These are phyloP conservation scores for Dinomys branickii DNA, from an alignment of 2,113 vertebrate species.

Conservation along the genomic window DNA sequence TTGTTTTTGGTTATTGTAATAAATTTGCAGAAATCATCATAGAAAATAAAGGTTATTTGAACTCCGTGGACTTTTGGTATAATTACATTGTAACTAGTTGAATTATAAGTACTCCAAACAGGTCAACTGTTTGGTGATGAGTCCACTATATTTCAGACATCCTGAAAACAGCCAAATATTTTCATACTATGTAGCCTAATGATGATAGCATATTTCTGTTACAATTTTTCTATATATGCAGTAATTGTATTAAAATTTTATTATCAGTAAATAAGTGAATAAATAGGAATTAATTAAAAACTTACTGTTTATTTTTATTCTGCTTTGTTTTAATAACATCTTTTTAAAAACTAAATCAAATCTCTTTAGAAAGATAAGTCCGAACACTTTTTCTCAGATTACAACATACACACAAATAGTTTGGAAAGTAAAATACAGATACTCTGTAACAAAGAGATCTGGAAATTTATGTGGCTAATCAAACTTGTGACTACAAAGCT, in stretches of 20 bases:
- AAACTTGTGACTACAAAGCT: constrained; percentile 43
- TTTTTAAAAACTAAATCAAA: background rate
- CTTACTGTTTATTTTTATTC: background rate
- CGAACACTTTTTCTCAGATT: background rate
- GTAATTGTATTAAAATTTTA: background rate
- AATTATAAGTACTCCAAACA: background rate
- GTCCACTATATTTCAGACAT: background rate
- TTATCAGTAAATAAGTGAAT: background rate
- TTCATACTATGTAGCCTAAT: background rate
- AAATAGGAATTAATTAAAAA: background rate
- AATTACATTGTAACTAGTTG: background rate
- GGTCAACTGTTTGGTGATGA: background rate
- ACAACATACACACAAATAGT: background rate
- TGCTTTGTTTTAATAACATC: background rate
- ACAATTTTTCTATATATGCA: background rate
- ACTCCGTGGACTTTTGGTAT: background rate
- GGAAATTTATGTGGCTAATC: constrained; percentile 15
- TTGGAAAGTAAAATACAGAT: constrained; percentile 14
- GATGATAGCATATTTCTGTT: background rate
- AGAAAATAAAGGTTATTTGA: background rate
- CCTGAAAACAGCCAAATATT: background rate
- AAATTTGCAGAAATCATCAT: background rate
- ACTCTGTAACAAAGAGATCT: constrained; percentile 15
- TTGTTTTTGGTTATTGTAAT: background rate
- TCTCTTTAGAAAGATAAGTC: background rate